Conservation (phyloP, 1,140 invertebrate genomes). For the Drosophila oshimai region DNA sequence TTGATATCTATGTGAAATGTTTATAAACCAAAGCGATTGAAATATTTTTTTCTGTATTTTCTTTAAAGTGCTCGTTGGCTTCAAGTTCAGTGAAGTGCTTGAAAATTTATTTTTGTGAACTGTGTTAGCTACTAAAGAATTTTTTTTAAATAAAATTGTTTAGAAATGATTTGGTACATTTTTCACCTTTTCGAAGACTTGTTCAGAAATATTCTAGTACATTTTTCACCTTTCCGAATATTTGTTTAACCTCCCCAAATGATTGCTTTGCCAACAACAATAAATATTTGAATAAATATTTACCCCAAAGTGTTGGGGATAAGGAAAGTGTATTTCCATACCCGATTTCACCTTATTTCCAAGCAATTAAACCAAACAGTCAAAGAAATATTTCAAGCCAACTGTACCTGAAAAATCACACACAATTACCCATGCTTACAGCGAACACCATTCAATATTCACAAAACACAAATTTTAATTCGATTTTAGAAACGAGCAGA, state of each 20-base stretch:
- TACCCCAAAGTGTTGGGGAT: neutral
- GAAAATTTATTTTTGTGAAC: neutral
- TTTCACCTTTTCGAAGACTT: neutral
- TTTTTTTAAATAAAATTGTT: neutral
- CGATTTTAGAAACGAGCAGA: slow-evolving; percentile 62
- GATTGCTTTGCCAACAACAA: slow-evolving; percentile 6
- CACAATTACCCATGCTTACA: slow-evolving; percentile 61
- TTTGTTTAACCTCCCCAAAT: neutral
- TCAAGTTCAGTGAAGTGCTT: slow-evolving; percentile 1
- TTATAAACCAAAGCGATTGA: neutral
- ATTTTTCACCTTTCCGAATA: neutral
- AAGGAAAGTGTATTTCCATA: neutral
- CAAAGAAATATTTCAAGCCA: slow-evolving; percentile 18
- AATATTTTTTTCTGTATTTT: neutral
- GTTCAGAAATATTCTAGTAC: neutral
- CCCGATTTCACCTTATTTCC: slow-evolving; percentile 34
- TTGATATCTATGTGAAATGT: slow-evolving; percentile 1
- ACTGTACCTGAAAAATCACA: slow-evolving; percentile 4
- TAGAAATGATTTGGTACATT: neutral
- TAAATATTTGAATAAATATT: slow-evolving; percentile 4
- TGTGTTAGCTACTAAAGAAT: neutral
- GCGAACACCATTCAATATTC: slow-evolving; percentile 30
- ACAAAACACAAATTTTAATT: slow-evolving; percentile 36
- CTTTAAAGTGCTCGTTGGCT: slow-evolving; percentile 1
- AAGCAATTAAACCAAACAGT: slow-evolving; percentile 49